Conservation (phyloP, 2,113 vertebrate genomes). For the Xyrauchen texanus region DNA sequence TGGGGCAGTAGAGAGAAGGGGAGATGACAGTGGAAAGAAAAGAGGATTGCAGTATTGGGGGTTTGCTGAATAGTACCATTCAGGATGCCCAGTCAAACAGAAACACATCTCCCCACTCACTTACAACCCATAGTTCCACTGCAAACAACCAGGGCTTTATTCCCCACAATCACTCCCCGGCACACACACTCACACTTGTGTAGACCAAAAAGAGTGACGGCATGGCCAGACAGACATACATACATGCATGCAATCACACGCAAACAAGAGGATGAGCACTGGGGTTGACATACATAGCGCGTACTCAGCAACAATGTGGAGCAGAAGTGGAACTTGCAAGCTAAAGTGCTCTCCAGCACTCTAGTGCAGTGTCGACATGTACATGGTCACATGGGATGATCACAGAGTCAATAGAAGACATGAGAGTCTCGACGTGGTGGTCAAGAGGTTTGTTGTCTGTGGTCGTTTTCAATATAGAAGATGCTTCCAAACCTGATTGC, state of each 20-base stretch:
- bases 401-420: neutral
- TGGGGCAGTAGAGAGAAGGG: slow-evolving; percentile 18
- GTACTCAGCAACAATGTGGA: neutral
- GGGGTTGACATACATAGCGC: slow-evolving; percentile 20
- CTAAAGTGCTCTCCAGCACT: slow-evolving; percentile 1
- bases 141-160: slow-evolving; percentile 76
- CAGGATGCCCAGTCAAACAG: slow-evolving; percentile 79
- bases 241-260: slow-evolving; percentile 15
- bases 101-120: slow-evolving; percentile 80
- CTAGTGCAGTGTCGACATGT: slow-evolving; percentile 23
- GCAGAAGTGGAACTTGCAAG: slow-evolving; percentile 15
- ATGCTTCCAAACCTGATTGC: neutral
- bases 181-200: slow-evolving; percentile 52
- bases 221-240: slow-evolving; percentile 37
- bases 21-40: slow-evolving; percentile 72
- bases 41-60: slow-evolving; percentile 58
- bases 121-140: slow-evolving; percentile 75
- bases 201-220: slow-evolving; percentile 29
- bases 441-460: slow-evolving; percentile 9
- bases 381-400: slow-evolving; percentile 4
- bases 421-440: neutral
- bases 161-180: slow-evolving; percentile 71
- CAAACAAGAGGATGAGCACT: slow-evolving; percentile 15
- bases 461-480: neutral
- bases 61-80: slow-evolving; percentile 75